These are phyloP conservation scores for Mimachlamys varia DNA, from an alignment of 2,888 invertebrate genomes.

Conservation along the genomic window DNA sequence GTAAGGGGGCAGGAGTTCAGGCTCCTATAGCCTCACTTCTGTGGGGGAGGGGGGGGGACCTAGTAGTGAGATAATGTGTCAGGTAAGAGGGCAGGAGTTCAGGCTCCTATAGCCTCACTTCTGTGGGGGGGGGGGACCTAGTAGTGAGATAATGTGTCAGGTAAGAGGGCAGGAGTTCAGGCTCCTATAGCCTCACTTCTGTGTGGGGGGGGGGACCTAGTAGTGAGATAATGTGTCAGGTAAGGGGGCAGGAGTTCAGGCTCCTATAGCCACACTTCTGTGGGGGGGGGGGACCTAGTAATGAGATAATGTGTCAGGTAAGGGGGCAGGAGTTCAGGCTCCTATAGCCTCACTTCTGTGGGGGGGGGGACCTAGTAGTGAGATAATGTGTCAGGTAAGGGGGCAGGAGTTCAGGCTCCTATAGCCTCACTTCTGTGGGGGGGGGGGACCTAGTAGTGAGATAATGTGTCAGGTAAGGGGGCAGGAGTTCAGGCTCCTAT, in stretches of 20 bases:
- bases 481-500: background rate
- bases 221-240: background rate
- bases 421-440: background rate
- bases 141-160: background rate
- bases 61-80: background rate
- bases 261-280: background rate
- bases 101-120: background rate
- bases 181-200: background rate
- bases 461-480: background rate
- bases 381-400: background rate
- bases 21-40: background rate
- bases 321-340: background rate
- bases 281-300: too few species aligned
- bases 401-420: background rate
- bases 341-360: background rate
- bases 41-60: background rate
- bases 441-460: background rate
- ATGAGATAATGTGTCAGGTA: background rate
- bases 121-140: too few species aligned
- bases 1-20: slow-evolving; percentile 2
- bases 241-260: background rate
- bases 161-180: background rate
- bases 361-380: too few species aligned
- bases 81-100: slow-evolving; percentile 2
- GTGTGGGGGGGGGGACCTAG: too few species aligned